Conservation (phyloP, 1,140 invertebrate species). For the Carposina sasakii region DNA sequence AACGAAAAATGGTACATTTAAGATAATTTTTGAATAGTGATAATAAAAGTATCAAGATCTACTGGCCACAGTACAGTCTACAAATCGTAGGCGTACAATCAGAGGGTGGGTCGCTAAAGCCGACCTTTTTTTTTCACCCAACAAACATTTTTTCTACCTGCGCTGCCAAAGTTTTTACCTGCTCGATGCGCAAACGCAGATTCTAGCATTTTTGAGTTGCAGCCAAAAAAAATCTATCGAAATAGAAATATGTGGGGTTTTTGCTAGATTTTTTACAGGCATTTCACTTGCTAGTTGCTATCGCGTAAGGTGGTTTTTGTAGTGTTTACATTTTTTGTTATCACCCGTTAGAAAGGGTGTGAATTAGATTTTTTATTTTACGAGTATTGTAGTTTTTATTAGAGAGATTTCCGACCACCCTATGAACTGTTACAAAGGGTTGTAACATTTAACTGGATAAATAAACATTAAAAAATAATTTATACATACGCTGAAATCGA, state of each 20-base stretch:
- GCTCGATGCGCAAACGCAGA: conserved; percentile 46
- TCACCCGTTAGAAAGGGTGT: not conserved
- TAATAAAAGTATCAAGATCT: conserved; percentile 37
- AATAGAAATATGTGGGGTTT: conserved; percentile 36
- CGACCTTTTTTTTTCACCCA: conserved; percentile 56
- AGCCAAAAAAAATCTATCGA: conserved; percentile 35
- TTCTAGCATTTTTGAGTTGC: conserved; percentile 40
- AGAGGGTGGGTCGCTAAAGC: conserved; percentile 56
- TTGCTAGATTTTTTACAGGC: conserved; percentile 51
- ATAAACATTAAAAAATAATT: no score
- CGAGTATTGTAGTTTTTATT: no score
- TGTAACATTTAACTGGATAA: no score
- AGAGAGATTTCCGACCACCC: no score
- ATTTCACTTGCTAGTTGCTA: conserved; percentile 47
- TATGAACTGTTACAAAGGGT: no score
- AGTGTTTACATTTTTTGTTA: conserved; percentile 27
- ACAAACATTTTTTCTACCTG: conserved; percentile 62
- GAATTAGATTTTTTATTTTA: conserved; percentile 25
- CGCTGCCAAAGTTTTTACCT: conserved; percentile 54
- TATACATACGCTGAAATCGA: no score
- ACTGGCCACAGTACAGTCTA: conserved; percentile 20
- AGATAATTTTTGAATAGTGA: conserved; percentile 3
- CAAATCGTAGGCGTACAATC: conserved; percentile 47
- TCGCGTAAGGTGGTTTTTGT: conserved; percentile 32
- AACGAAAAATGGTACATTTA: no score